Evolutionary conservation across 2,888 invertebrate species (phyloP).

Genomic region (Serrognathus titanus): DNA sequence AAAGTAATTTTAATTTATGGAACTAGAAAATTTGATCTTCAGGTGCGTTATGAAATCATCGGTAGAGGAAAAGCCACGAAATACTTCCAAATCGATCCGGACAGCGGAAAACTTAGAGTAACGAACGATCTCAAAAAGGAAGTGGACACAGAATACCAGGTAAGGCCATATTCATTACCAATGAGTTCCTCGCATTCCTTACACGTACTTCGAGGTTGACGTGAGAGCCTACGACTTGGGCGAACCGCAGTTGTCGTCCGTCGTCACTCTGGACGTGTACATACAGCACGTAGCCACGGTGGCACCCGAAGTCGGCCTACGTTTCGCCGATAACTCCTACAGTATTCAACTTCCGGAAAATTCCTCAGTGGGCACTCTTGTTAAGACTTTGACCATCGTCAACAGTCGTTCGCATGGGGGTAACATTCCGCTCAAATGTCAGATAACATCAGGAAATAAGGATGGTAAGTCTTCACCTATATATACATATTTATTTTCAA

Average conservation of each 20-base stretch:
- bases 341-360: conserved; percentile 81
- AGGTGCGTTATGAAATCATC: conserved; percentile 72
- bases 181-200: conserved; percentile 4
- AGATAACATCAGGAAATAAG: conserved; percentile 73
- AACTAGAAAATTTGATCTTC: conserved; percentile 10
- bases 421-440: conserved; percentile 72
- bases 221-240: conserved; percentile 84
- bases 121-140: conserved; percentile 83
- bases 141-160: conserved; percentile 82
- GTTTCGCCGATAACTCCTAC: conserved; percentile 85
- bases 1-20: too few species aligned
- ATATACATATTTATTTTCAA: too few species aligned
- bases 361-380: conserved; percentile 61
- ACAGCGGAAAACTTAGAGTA: conserved; percentile 75
- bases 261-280: conserved; percentile 76
- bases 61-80: conserved; percentile 78
- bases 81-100: conserved; percentile 85
- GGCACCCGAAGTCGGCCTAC: conserved; percentile 69
- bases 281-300: conserved; percentile 72
- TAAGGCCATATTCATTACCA: conserved; percentile 37
- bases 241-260: conserved; percentile 78
- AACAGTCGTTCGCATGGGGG: conserved; percentile 68
- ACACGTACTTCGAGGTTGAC: conserved; percentile 59
- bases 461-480: conserved; percentile 51
- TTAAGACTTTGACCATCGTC: conserved; percentile 70